Conservation (phyloP, 2,888 invertebrate species). For the Sepioteuthis lessoniana region DNA sequence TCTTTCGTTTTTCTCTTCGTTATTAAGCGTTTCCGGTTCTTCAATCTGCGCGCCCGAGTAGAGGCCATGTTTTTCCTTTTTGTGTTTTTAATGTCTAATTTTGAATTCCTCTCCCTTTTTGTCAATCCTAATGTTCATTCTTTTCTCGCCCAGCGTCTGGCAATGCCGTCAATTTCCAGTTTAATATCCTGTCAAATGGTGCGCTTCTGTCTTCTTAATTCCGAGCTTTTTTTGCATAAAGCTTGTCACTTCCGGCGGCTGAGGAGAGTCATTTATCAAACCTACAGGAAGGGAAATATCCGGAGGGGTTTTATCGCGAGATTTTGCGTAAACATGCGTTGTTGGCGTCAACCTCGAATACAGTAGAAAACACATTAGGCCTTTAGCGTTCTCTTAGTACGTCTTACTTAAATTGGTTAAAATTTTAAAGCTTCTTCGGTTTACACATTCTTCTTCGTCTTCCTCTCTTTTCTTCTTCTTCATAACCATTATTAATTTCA, state of each 20-base stretch:
- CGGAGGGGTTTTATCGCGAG: constrained; percentile 10
- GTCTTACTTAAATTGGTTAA: too few relatives aligned
- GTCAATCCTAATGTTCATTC: not conserved
- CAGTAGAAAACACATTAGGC: not conserved
- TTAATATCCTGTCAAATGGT: constrained; percentile 23
- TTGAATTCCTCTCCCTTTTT: constrained; percentile 4
- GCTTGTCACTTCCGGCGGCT: not conserved
- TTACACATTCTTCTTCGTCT: too few relatives aligned
- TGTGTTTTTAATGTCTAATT: not conserved
- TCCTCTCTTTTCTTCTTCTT: too few relatives aligned
- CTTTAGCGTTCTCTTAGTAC: too few relatives aligned
- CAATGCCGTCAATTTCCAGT: not conserved
- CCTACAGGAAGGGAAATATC: constrained; percentile 2
- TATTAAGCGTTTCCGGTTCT: constrained; percentile 23
- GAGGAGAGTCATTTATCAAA: constrained; percentile 23
- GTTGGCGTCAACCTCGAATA: not conserved
- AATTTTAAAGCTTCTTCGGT: too few relatives aligned
- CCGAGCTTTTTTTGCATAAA: not conserved
- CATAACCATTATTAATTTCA: too few relatives aligned
- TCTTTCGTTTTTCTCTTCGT: not conserved
- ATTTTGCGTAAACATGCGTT: constrained; percentile 33
- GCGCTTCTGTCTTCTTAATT: constrained; percentile 3
- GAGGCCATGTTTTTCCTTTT: not conserved
- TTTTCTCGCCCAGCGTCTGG: constrained; percentile 18
- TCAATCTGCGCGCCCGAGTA: constrained; percentile 33